Evolutionary conservation across 2,797 vertebrate species (phyloP).

Genomic region (Zalophus californianus): DNA sequence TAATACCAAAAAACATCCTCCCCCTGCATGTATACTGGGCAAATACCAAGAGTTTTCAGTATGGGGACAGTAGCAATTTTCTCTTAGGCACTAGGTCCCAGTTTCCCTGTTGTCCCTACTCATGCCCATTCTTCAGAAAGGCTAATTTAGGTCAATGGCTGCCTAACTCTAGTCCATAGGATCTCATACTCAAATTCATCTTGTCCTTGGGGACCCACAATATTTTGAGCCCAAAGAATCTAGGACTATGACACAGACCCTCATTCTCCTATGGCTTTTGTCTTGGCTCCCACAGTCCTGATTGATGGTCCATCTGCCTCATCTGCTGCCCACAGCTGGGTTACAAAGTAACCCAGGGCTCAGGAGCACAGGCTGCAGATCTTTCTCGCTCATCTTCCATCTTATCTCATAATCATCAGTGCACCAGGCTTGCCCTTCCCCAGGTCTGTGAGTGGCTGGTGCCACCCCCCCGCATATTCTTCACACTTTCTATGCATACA

Average conservation of each 20-base stretch:
- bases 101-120: background rate
- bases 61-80: background rate
- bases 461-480: background rate
- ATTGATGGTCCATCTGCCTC: background rate
- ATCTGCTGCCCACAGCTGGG: background rate
- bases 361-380: background rate
- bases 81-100: background rate
- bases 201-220: background rate
- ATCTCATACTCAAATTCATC: background rate
- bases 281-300: background rate
- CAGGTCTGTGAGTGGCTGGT: background rate
- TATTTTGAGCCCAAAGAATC: background rate
- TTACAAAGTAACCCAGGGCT: background rate
- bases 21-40: background rate
- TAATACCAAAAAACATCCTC: background rate
- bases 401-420: background rate
- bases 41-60: background rate
- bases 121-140: background rate
- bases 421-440: background rate
- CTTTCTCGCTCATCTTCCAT: background rate
- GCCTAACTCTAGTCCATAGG: background rate
- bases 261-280: background rate
- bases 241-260: background rate
- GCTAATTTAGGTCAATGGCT: background rate
- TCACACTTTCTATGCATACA: background rate